These are phyloP conservation scores for Halcyon senegalensis DNA, from an alignment of 2,113 vertebrate genomes.

Conservation along the genomic window DNA sequence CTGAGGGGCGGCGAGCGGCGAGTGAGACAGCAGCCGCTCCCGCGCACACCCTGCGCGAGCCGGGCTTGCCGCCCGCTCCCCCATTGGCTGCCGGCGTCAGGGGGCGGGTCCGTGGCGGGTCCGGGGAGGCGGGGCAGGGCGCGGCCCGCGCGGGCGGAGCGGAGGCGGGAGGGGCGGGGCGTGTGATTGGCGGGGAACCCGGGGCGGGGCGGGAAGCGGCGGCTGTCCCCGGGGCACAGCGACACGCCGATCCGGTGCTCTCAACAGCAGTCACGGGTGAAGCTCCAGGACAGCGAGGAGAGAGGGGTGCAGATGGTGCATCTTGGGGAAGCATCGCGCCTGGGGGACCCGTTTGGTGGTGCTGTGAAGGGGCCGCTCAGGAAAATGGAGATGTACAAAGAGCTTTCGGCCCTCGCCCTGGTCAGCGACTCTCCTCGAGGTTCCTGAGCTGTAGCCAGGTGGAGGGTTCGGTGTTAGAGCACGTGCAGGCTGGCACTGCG, in stretches of 20 bases:
- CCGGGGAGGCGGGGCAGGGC: no score
- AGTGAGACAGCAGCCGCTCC: neutral
- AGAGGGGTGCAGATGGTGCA: neutral
- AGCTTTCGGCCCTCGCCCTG: neutral
- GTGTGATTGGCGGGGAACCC: neutral
- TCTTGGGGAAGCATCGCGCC: fast-evolving
- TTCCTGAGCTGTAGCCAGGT: neutral
- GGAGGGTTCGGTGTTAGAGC: neutral
- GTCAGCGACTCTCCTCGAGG: neutral
- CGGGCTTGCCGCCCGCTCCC: neutral
- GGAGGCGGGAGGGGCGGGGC: neutral
- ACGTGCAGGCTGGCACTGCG: neutral
- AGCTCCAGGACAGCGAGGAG: neutral
- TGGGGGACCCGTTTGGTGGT: neutral
- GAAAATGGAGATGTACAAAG: neutral
- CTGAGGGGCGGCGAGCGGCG: no score
- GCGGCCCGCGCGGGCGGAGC: neutral
- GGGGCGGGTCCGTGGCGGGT: neutral
- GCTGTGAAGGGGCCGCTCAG: neutral
- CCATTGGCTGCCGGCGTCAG: neutral
- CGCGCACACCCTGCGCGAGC: neutral
- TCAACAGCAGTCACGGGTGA: no score
- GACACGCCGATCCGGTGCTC: no score
- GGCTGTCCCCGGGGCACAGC: no score
- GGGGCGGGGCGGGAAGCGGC: neutral